phyloP scores from a whole-genome alignment of 2,113 vertebrate species.

The Galemys pyrenaicus region DNA sequence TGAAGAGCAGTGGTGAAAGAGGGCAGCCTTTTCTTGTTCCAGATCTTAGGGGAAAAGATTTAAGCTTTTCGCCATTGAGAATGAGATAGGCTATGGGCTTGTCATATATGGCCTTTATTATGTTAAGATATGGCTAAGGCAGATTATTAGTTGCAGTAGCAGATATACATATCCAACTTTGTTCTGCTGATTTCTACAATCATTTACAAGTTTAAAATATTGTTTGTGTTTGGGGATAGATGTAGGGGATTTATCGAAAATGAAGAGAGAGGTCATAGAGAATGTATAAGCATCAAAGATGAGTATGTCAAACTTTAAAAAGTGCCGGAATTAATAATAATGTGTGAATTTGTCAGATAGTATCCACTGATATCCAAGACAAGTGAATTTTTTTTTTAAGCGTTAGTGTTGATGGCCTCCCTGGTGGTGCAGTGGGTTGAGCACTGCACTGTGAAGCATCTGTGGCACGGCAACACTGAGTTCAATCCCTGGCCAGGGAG shows the following conservation, averaged over 20 bases:
- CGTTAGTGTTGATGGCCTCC: too few relatives aligned
- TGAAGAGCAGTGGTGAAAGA: too few relatives aligned
- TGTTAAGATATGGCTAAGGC: too few relatives aligned
- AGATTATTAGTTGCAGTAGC: not conserved
- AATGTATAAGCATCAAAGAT: not conserved
- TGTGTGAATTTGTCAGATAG: not conserved
- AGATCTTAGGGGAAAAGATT: too few relatives aligned
- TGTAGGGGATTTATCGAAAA: not conserved
- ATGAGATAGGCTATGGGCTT: too few relatives aligned
- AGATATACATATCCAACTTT: not conserved
- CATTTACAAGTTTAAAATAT: slow-evolving; percentile 8
- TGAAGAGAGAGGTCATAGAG: not conserved
- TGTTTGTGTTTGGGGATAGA: not conserved
- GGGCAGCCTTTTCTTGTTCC: too few relatives aligned
- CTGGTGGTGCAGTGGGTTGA: too few relatives aligned
- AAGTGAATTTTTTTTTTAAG: not conserved
- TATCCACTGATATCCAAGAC: not conserved
- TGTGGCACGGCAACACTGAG: too few relatives aligned
- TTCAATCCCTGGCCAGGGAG: too few relatives aligned
- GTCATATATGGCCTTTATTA: too few relatives aligned
- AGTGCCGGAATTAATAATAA: not conserved
- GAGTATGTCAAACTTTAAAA: not conserved
- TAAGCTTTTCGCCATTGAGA: too few relatives aligned
- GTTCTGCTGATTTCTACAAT: not conserved
- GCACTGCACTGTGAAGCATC: too few relatives aligned